Conservation (phyloP, 1,140 invertebrate species). For the Prorops nasuta region DNA sequence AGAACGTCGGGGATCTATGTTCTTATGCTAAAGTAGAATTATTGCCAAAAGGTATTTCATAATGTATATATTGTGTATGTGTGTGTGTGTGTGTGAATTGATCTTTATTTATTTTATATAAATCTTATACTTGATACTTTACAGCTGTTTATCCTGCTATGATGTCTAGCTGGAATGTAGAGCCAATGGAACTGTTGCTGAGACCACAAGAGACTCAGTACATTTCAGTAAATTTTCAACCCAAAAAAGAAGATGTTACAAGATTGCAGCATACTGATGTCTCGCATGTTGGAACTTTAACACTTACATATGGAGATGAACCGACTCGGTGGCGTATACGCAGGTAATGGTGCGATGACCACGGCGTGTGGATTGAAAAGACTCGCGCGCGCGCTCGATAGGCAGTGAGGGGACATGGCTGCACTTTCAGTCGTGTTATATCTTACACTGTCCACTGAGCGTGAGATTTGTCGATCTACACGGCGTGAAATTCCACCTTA, state of each 20-base stretch:
- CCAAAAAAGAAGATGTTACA: conserved; percentile 44
- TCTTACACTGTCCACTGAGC: too few species aligned
- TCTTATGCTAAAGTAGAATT: conserved; percentile 53
- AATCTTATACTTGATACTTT: conserved; percentile 14
- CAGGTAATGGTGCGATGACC: too few species aligned
- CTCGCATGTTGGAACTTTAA: conserved; percentile 46
- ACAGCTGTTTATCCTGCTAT: conserved; percentile 46
- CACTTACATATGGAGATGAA: conserved; percentile 49
- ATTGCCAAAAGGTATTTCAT: conserved; percentile 44
- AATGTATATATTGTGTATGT: conserved; percentile 3
- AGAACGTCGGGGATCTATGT: conserved; percentile 53
- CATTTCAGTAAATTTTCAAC: conserved; percentile 44
- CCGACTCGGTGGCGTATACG: conserved; percentile 50
- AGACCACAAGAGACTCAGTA: conserved; percentile 38
- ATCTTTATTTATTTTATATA: conserved; percentile 8
- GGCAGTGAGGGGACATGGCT: too few species aligned
- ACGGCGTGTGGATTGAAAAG: too few species aligned
- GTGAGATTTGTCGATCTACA: too few species aligned
- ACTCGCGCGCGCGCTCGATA: too few species aligned
- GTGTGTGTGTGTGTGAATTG: not conserved
- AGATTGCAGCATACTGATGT: conserved; percentile 34
- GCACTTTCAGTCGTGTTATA: too few species aligned
- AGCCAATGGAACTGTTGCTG: conserved; percentile 45
- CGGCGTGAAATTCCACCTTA: too few species aligned
- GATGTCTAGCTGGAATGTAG: conserved; percentile 45